Base-by-base conservation (phyloP, 2,888 invertebrate species). In the Zelleria hepariella region DNA sequence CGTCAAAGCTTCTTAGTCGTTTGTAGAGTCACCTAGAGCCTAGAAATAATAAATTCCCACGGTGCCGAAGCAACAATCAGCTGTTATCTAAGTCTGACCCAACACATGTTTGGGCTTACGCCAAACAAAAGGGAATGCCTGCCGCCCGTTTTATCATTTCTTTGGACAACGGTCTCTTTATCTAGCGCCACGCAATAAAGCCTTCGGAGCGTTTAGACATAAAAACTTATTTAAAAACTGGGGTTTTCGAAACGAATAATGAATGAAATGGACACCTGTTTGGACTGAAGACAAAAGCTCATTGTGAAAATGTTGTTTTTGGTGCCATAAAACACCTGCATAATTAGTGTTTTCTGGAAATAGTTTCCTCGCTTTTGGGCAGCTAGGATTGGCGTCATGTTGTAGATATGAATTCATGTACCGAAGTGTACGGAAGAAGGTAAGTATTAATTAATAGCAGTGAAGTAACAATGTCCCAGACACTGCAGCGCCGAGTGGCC, bases 141-240 rank as follows among this genome's bases (percentile, higher is more conserved):
- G 32, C 32, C 51, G 21, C 51, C 54, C 2, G 15, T 2, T 15
- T 42, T 42, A 18, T 18, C 15, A 8, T 7, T 10, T 56, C 56
- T 56, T 56, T 56, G 56, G 27, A 56, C 56, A 56, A 56, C 56
- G 56, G 56, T 56, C 21, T 20, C n/a, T 32, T 54, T 54, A 54
- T 54, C 54, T 18, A 8, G 7, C 54, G 8, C 26, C 53, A 25
- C 25, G 53, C 15, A 25, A 53, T 20, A 20, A 18, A 49, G 5
- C 18, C 20, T 49, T 2, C 49, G 15, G 15, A 42, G 32, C 32
- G 32, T 49, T 8, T 10, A 18, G 8, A 49, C 49, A 49, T 49
- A 20, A 49, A 49, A 49, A 20, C n/a, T 7, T 48, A 48, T 48
- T 48, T 15, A n/a, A 48, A 48, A 48, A 48, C 18, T 48, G n/a